phyloP scores from a whole-genome alignment of 1,140 invertebrate species.

The Lutraria rhynchaena region DNA sequence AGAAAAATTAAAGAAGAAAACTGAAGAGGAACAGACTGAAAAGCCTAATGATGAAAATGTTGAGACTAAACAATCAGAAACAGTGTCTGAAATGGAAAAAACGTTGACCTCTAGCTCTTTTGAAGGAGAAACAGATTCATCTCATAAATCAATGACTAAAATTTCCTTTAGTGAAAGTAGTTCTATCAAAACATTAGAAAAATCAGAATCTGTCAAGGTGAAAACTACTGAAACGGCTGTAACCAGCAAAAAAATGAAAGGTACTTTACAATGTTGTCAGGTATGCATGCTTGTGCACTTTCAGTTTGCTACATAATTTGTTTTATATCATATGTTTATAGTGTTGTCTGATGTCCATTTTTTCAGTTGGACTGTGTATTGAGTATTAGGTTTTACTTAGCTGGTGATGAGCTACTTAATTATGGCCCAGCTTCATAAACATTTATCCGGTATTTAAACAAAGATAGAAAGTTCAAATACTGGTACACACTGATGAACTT shows the following conservation, averaged over 20 bases:
- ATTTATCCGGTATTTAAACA: too few relatives aligned
- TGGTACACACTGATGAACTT: too few relatives aligned
- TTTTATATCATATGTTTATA: too few relatives aligned
- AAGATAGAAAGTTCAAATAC: too few relatives aligned
- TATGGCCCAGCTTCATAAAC: too few relatives aligned
- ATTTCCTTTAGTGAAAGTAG: background rate
- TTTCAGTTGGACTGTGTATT: too few relatives aligned
- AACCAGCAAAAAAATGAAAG: slow-evolving; percentile 32
- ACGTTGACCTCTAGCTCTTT: slow-evolving; percentile 25
- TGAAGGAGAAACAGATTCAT: slow-evolving; percentile 54
- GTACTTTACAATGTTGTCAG: slow-evolving; percentile 39
- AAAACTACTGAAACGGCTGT: slow-evolving; percentile 9
- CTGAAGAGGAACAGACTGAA: background rate
- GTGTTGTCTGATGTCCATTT: too few relatives aligned
- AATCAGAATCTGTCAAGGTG: slow-evolving; percentile 9
- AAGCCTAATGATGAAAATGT: background rate
- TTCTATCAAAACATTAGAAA: slow-evolving; percentile 25
- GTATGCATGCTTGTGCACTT: slow-evolving; percentile 16
- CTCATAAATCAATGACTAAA: slow-evolving; percentile 3
- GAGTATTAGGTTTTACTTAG: too few relatives aligned
- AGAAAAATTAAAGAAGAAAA: slow-evolving; percentile 10
- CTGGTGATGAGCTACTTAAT: too few relatives aligned
- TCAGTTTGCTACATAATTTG: background rate
- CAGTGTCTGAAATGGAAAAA: slow-evolving; percentile 30
- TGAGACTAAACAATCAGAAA: background rate